A percentile compares a stretch with the other conserved stretches of the same genome.
Evolutionary conservation across 2,888 invertebrate genomes (phyloP).

Genomic region (Tetrapedia diversipes): DNA sequence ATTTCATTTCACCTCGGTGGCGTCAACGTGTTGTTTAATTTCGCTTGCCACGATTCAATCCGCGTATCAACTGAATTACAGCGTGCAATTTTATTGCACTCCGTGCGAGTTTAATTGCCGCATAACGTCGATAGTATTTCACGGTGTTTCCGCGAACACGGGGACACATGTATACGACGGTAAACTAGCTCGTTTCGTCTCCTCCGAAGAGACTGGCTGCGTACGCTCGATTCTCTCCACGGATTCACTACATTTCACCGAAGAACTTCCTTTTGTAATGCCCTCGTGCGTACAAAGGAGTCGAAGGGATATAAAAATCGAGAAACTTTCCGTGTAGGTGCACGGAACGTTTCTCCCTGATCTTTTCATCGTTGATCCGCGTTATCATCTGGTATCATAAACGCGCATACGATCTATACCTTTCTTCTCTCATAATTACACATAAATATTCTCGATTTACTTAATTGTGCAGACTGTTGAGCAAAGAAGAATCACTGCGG

Average conservation of each 20-base stretch:
- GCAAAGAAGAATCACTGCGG: no score
- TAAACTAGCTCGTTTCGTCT: neutral
- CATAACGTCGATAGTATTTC: slow-evolving; percentile 5
- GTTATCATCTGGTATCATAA: no score
- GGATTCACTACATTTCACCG: neutral
- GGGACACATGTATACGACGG: neutral
- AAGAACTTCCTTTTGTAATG: neutral
- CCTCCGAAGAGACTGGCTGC: neutral
- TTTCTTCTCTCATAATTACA: no score
- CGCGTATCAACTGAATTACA: slow-evolving; percentile 57
- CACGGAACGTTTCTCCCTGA: neutral
- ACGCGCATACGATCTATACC: no score
- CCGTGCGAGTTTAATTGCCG: neutral
- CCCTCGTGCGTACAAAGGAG: neutral
- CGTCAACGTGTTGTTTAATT: slow-evolving; percentile 52
- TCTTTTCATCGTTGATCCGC: slow-evolving; percentile 22
- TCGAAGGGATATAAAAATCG: neutral
- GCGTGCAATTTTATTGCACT: slow-evolving; percentile 36
- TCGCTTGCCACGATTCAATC: slow-evolving; percentile 32
- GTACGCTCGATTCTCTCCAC: neutral
- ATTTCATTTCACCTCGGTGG: neutral
- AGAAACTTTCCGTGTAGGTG: neutral
- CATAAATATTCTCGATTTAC: no score
- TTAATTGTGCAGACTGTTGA: no score
- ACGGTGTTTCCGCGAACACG: neutral